phyloP scores from a whole-genome alignment of 2,113 vertebrate genomes.

The Bostrychus sinensis region DNA sequence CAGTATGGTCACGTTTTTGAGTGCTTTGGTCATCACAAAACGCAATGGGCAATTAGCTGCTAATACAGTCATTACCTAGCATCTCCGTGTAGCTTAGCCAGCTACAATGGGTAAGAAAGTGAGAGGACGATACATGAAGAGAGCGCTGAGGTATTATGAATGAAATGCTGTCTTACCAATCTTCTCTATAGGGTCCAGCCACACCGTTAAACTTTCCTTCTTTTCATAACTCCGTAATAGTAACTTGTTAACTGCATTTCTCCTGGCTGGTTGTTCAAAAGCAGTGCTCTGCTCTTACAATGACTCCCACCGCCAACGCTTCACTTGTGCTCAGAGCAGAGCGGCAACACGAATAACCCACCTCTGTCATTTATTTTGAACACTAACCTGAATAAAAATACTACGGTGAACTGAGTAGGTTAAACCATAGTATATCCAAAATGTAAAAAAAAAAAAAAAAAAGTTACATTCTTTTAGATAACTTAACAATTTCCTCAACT shows the following conservation, averaged over 20 bases:
- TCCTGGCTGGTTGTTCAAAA: conserved; percentile 11
- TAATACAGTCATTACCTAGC: conserved; percentile 6
- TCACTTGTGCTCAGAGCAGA: neutral
- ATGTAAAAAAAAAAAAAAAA: too few relatives aligned
- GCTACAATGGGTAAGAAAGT: conserved; percentile 1
- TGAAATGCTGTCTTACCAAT: conserved; percentile 40
- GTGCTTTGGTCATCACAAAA: too few relatives aligned
- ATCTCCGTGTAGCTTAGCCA: conserved; percentile 29
- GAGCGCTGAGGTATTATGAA: neutral
- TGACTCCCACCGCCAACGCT: conserved; percentile 23
- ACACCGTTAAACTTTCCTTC: conserved; percentile 13
- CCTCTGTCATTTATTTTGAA: neutral
- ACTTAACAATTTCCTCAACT: too few relatives aligned
- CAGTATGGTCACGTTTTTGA: neutral
- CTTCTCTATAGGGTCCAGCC: conserved; percentile 10
- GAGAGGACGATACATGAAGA: neutral
- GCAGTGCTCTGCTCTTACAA: conserved; percentile 5
- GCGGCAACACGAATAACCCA: conserved; percentile 7
- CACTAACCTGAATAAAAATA: neutral
- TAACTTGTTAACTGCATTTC: conserved; percentile 18
- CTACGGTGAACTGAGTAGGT: neutral
- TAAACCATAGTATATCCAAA: too few relatives aligned
- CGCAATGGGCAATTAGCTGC: neutral
- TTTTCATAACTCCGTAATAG: conserved; percentile 12
- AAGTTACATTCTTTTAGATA: too few relatives aligned